Base-by-base conservation (phyloP, 2,797 vertebrate species). In the Mallotus villosus region DNA sequence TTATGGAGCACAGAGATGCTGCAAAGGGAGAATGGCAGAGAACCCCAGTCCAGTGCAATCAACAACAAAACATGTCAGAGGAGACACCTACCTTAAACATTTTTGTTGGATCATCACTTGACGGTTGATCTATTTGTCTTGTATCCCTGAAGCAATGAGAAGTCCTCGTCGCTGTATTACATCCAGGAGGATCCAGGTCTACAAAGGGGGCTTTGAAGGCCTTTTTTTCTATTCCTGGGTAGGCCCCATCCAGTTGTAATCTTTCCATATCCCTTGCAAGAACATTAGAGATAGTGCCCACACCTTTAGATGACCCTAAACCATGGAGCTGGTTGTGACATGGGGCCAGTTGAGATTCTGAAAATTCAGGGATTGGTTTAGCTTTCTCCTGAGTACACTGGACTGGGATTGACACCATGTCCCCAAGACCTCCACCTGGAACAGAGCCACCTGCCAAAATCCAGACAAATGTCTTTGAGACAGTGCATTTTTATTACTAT, bases 321-420 rank as follows among this genome's bases (percentile, higher is more conserved):
- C 9, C 19, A 55, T 37, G 7, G 3, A 37, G 5, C 2, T 64
- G 74, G 46, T 46, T 66, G 57, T 17, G 69, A 9, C 51, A 32
- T 6, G 49, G 29, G 4, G 63, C 63, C 8, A 63, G 51, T 8
- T 55, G 58, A 0, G 32, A 65, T 1, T 63, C 73, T 71, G 84
- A 78, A 34, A 64, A 73, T 78, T 72, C 58, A 11, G 57, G 24
- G 25, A 76, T 66, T 78, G 22, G 71, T 2, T 8, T 27, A 0
- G 81, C 29, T 29, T 70, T 53, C 70, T 77, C 82, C 60, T 91
- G 85, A 11, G 79, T 84, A 68, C 86, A 90, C 74, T 92, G 92
- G 75, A 89, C 34, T 0, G 91, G 87, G 66, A 88, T 77, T 3
- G 91, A 88, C 73, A 79, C 67, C 0, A 89, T 72, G 68, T 83